A percentile compares a stretch with the other conserved stretches of the same genome.
phyloP scores from a whole-genome alignment of 1,140 invertebrate species.

The Ptiloglossa arizonensis region DNA sequence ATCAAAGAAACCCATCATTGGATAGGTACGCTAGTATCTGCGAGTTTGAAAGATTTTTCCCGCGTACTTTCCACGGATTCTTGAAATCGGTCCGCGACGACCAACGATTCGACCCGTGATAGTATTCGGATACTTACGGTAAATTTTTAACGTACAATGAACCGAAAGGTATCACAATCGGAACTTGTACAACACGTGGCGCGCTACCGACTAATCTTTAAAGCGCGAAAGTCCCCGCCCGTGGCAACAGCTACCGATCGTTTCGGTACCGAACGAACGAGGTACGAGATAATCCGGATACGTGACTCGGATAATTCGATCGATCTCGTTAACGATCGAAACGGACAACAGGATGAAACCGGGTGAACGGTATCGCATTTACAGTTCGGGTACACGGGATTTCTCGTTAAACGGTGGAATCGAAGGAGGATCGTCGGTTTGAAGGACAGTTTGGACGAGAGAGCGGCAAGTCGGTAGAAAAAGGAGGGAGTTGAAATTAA shows the following conservation, averaged over 20 bases:
- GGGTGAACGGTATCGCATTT: conserved; percentile 7
- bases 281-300: neutral
- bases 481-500: conserved; percentile 63
- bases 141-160: no score
- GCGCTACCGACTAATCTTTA: no score
- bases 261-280: neutral
- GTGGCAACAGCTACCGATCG: neutral
- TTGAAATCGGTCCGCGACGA: no score
- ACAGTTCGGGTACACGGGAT: neutral
- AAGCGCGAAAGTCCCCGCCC: no score
- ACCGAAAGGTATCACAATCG: no score
- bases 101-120: no score
- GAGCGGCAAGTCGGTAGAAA: conserved; percentile 8
- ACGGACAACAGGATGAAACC: neutral
- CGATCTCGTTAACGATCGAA: conserved; percentile 35
- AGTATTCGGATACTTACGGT: no score
- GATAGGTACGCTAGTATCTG: no score
- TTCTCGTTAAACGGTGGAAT: conserved; percentile 12
- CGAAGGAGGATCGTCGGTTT: conserved; percentile 54
- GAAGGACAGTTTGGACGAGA: conserved; percentile 54
- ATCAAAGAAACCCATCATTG: no score
- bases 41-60: no score
- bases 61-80: no score
- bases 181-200: no score
- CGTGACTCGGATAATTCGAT: conserved; percentile 17